Evolutionary conservation across 2,888 invertebrate genomes (phyloP), one percentile per base, ranked within the genome.

Genomic region (Acrobasis repandana): DNA sequence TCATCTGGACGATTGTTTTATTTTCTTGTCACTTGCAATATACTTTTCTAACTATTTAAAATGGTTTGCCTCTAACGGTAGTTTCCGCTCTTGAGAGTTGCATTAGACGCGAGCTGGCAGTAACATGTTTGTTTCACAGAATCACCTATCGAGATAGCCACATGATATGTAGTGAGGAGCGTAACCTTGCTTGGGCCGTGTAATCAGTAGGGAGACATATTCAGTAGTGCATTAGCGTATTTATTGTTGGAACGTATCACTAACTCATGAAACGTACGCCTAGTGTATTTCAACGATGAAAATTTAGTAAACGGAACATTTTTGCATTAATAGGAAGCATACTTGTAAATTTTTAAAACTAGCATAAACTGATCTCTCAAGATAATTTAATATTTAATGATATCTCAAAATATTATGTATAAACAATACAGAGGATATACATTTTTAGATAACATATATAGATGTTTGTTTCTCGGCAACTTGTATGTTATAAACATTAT

Each of bases 301-400:
- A 51, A 82, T 79, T 81, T 83, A 82, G 83, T 81, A 83, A 76
- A 79, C 76, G 73, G 75, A 82, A 82, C 79, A 81, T 84, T 86
- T 79, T 83, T 84, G 85, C 88, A 84, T 81, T 83, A 80, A 86
- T 82, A 85, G 79, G 82, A 79, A 81, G 80, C 85, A 88, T 85
- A 82, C 83, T 85, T 90, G 90, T 90, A 91, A 85, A 88, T 90
- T 90, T 88, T 89, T 87, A 90, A 89, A 88, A 85, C 87, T 91
- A 91, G 88, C 85, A 81, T 90, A 86, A 88, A 90, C 90, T 91
- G 91, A 91, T 91, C 91, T 91, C 92, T 90, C 89, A 86, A 83
- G 86, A 87, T 90, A 87, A 87, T 90, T 90, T 91, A 88, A 85
- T 83, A 78, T 81, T 60, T 86, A 86, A 87, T 82, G 76, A 85